Base-by-base conservation (phyloP, 35 echinoderm and acorn worm genomes). In the Heliocidaris tuberculata region DNA sequence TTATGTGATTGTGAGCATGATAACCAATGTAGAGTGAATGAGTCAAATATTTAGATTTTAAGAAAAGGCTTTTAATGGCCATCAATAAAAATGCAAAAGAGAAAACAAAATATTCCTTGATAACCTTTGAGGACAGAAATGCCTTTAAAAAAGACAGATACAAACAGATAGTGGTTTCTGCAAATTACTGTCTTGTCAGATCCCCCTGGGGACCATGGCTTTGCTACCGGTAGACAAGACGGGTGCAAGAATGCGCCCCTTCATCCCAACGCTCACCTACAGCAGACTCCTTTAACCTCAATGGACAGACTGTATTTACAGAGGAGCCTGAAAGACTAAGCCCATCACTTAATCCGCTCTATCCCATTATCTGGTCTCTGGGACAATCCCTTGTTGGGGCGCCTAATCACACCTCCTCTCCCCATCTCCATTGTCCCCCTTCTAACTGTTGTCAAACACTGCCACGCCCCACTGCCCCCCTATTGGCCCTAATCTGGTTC, bases 401-500 rank as follows among this genome's bases (percentile, higher is more conserved):
- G 87, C 87, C 87, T n/a, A 89, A 89, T 89, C 21, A 89, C 87
- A 89, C 87, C 87, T 47, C 32, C 9, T 47, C 15, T 47, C 1
- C 31, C 15, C 24, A 48, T 47, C 47, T 48, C 32, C 10, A 89
- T 42, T 89, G 87, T 89, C 31, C 87, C 87, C 31, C 10, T 48
- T 89, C 87, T 47, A 89, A 47, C 87, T 89, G 87, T 89, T 89
- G 31, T 48, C 87, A 89, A 89, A 89, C 87, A 89, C 87, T 89
- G 87, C 31, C 87, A 89, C 7, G 31, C 87, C 87, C 47, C 65
- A 78, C 19, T 78, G 65, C 19, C 21, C 65, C 65, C 7, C 21
- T 78, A 78, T 78, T 78, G 65, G 21, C 27, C 6, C 21, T 78
- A 27, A 78, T n/a, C 65, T 78, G 65, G 65, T 19, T 21, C 27